phyloP scores from a whole-genome alignment of 2,113 vertebrate species.

The Opisthocomus hoazin region DNA sequence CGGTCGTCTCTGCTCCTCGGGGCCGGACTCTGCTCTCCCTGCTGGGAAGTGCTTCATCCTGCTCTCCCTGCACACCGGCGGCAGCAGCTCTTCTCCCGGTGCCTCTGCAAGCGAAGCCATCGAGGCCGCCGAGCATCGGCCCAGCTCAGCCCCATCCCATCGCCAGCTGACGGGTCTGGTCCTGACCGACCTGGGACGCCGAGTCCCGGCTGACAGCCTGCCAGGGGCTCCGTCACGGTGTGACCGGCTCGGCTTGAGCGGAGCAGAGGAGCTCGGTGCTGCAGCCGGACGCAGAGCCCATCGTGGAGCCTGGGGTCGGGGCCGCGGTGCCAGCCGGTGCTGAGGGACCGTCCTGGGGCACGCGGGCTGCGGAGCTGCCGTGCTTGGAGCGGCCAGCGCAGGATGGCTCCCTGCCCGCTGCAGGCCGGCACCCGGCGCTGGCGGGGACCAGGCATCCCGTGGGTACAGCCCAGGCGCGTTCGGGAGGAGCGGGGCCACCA shows the following conservation, averaged over 20 bases:
- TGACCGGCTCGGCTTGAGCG: neutral
- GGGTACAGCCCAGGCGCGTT: rapidly evolving
- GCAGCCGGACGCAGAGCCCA: neutral
- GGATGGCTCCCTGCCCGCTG: neutral
- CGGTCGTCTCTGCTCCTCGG: rapidly evolving
- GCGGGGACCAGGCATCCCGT: rapidly evolving
- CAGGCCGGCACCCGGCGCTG: rapidly evolving
- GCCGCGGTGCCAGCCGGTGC: no score
- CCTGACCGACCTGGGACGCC: neutral
- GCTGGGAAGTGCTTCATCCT: neutral
- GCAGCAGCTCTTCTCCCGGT: neutral
- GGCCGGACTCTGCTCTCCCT: neutral
- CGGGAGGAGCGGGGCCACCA: rapidly evolving
- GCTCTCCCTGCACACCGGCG: rapidly evolving
- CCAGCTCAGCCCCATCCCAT: neutral
- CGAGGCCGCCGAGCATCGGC: neutral
- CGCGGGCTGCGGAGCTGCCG: neutral
- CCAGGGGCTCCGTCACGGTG: neutral
- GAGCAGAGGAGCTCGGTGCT: neutral
- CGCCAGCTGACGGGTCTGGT: neutral
- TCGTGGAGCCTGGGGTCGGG: neutral
- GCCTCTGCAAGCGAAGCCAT: no score
- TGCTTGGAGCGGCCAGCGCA: neutral
- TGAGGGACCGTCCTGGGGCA: neutral
- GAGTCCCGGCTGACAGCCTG: neutral